Evolutionary conservation across 2,113 vertebrate species (phyloP).

Genomic region (Pterocles gutturalis): DNA sequence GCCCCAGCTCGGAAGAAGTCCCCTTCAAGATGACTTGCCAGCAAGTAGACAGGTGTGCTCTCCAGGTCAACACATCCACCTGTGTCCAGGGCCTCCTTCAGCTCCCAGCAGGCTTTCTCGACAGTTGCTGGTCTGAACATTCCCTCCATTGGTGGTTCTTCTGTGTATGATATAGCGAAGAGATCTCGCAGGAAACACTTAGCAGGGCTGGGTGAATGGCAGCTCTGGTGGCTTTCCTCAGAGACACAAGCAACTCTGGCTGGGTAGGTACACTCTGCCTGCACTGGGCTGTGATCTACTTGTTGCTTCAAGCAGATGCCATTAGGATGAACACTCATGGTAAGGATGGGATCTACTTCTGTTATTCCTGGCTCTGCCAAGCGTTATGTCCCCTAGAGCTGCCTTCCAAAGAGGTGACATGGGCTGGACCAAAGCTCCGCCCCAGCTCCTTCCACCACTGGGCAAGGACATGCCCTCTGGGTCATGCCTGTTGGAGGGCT

Average conservation of each 20-base stretch:
- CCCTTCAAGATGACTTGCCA: neutral
- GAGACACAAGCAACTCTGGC: neutral
- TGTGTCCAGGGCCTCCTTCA: neutral
- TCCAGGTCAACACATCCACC: neutral
- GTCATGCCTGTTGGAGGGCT: neutral
- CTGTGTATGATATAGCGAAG: fast-evolving
- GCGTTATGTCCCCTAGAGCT: neutral
- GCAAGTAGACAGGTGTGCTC: neutral
- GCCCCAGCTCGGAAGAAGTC: neutral
- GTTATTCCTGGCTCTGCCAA: neutral
- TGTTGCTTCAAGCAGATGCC: neutral
- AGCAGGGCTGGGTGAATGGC: neutral
- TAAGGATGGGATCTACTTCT: neutral
- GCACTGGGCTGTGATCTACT: neutral
- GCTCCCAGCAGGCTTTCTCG: neutral
- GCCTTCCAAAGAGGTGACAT: neutral
- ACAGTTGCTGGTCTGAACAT: neutral
- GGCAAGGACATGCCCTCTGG: neutral
- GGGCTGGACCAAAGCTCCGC: neutral
- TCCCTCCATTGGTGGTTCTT: neutral
- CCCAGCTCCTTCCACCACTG: neutral
- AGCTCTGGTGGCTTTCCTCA: neutral
- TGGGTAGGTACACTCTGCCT: neutral
- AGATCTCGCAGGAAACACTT: neutral
- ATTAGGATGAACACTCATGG: neutral